Conservation (phyloP, 2,113 vertebrate genomes). For the Tapirus terrestris region DNA sequence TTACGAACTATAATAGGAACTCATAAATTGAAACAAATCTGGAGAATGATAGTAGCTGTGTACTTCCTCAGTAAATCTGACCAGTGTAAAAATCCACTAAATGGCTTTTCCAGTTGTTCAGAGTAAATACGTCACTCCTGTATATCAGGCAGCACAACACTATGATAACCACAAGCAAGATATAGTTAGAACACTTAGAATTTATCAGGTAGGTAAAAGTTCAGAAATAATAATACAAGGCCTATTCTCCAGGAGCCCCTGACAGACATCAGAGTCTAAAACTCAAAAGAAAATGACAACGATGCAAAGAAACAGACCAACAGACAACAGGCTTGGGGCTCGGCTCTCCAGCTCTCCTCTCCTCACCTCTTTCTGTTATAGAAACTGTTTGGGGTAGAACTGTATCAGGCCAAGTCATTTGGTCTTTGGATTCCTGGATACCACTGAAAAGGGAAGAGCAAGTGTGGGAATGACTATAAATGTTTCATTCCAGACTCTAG, state of each 20-base stretch:
- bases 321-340: not conserved
- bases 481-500: not conserved
- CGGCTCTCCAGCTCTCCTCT: not conserved
- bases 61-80: conserved; percentile 5
- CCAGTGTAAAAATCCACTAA: not conserved
- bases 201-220: not conserved
- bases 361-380: not conserved
- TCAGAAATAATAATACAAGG: not conserved
- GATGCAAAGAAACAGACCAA: not conserved
- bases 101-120: not conserved
- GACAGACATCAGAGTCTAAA: not conserved
- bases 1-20: conserved; percentile 51
- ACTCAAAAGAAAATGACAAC: not conserved
- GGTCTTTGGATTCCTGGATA: not conserved
- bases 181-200: not conserved
- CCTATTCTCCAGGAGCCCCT: not conserved
- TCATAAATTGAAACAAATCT: conserved; percentile 62
- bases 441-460: not conserved
- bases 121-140: not conserved
- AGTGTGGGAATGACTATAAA: not conserved
- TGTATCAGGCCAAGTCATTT: not conserved
- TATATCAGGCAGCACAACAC: not conserved
- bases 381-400: not conserved
- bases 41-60: not conserved
- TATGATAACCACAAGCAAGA: not conserved